phyloP scores from a whole-genome alignment of 2,113 vertebrate species.

The Microcebus jonahi region DNA sequence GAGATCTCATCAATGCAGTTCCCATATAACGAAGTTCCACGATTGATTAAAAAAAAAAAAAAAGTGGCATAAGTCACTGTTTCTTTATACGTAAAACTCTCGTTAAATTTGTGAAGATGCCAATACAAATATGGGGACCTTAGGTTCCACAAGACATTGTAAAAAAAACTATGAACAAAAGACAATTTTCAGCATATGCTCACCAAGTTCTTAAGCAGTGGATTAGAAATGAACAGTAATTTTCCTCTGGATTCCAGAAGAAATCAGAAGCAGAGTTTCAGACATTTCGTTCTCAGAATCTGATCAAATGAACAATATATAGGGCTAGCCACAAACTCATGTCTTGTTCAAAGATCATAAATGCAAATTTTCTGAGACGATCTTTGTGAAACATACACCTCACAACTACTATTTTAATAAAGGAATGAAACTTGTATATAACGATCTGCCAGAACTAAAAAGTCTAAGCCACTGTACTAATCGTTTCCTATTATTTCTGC shows the following conservation, averaged over 20 bases:
- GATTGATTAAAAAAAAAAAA: background rate
- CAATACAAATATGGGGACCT: background rate
- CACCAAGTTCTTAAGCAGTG: background rate
- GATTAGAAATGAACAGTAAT: background rate
- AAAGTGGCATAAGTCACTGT: accelerated
- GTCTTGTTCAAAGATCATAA: background rate
- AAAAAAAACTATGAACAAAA: background rate
- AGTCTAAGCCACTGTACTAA: background rate
- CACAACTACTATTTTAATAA: background rate
- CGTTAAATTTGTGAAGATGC: background rate
- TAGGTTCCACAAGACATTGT: background rate
- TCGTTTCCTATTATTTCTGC: background rate
- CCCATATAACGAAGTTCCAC: background rate
- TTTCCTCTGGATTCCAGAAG: background rate
- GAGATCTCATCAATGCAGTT: accelerated
- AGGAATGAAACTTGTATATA: background rate
- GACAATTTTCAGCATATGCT: background rate
- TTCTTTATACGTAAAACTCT: background rate
- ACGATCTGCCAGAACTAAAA: background rate
- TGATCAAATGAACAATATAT: background rate
- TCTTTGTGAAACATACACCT: background rate
- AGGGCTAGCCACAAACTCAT: background rate
- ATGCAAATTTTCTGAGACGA: background rate
- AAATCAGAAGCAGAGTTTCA: background rate
- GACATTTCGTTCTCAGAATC: background rate